Evolutionary conservation across 2,113 vertebrate genomes (phyloP).

Genomic region (Paramormyrops kingsleyae): DNA sequence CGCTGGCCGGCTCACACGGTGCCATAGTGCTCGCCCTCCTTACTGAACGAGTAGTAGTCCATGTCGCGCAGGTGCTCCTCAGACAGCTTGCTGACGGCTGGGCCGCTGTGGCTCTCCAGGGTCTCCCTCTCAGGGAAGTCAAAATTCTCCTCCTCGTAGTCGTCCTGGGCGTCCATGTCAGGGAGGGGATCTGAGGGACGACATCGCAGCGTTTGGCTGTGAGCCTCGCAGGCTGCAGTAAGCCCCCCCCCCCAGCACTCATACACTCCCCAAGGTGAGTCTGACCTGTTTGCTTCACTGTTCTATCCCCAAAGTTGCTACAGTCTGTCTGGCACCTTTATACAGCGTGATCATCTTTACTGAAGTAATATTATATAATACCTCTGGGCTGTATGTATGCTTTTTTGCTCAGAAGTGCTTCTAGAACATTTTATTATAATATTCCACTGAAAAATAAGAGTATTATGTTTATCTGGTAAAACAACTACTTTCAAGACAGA

Average conservation of each 20-base stretch:
- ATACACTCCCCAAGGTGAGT: background rate
- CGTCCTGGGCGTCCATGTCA: slow-evolving; percentile 75
- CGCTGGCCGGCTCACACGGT: slow-evolving; percentile 46
- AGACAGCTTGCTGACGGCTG: slow-evolving; percentile 70
- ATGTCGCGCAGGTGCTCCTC: slow-evolving; percentile 93
- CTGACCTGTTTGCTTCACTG: background rate
- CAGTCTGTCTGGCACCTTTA: background rate
- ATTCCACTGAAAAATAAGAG: background rate
- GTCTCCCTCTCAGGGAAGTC: slow-evolving; percentile 62
- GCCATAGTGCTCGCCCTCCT: slow-evolving; percentile 60
- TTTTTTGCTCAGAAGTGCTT: background rate
- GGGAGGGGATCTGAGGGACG: slow-evolving; percentile 69
- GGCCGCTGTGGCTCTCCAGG: slow-evolving; percentile 61
- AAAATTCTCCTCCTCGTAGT: slow-evolving; percentile 84
- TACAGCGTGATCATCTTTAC: background rate
- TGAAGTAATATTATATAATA: background rate
- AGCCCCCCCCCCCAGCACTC: background rate
- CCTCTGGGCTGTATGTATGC: background rate
- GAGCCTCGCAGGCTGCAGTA: background rate
- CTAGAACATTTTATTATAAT: background rate
- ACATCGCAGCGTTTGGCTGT: background rate
- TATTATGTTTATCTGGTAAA: background rate
- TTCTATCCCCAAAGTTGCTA: background rate
- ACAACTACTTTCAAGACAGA: background rate
- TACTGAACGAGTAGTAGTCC: slow-evolving; percentile 83